These are phyloP conservation scores for Parasteatoda tepidariorum DNA, from an alignment of 1,140 invertebrate genomes.

Conservation along the genomic window DNA sequence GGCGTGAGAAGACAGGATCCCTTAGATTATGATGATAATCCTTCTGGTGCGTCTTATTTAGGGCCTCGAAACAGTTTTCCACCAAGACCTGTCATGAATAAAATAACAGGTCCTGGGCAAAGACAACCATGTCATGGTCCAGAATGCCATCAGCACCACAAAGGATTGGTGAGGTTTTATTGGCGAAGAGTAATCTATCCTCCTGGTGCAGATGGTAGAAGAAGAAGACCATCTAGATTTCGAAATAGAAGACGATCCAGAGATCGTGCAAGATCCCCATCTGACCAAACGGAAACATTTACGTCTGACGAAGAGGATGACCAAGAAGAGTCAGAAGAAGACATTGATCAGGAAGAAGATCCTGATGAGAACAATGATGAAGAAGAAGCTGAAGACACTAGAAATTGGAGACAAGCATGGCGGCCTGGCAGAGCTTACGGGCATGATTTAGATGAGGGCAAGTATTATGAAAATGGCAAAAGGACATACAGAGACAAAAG, in stretches of 20 bases:
- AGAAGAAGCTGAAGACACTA: constrained; percentile 2
- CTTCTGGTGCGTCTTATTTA: neutral
- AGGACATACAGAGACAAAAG: constrained; percentile 43
- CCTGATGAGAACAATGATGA: constrained; percentile 31
- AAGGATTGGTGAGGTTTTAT: constrained; percentile 52
- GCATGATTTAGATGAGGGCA: constrained; percentile 41
- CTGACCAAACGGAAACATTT: constrained; percentile 18
- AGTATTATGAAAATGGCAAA: constrained; percentile 12
- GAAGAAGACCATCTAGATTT: neutral
- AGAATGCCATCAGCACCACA: constrained; percentile 58
- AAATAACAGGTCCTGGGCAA: constrained; percentile 23
- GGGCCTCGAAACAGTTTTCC: constrained; percentile 44
- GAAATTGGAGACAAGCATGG: neutral
- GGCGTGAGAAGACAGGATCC: constrained; percentile 30
- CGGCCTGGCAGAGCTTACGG: constrained; percentile 35
- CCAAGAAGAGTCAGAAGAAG: neutral
- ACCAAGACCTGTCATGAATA: constrained; percentile 44
- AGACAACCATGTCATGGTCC: constrained; percentile 49
- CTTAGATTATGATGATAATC: constrained; percentile 37
- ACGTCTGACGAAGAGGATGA: constrained; percentile 9
- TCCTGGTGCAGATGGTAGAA: neutral
- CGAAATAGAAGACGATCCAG: neutral
- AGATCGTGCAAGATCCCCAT: constrained; percentile 12
- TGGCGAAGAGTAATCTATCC: constrained; percentile 54
- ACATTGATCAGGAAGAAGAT: neutral